Conservation (phyloP, 2,113 vertebrate species). For the Vulpes ferrilata region DNA sequence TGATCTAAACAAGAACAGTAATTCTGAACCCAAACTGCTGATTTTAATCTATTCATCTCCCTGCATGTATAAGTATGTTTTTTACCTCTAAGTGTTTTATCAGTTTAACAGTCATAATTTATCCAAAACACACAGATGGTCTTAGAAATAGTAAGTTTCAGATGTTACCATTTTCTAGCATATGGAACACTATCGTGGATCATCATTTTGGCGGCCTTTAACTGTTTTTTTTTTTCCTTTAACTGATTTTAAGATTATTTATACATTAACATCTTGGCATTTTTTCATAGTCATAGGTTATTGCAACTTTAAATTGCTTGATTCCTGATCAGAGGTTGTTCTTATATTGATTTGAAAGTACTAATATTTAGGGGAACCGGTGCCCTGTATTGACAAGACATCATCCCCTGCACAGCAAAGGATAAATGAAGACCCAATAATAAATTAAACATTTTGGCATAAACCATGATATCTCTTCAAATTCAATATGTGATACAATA, state of each 20-base stretch:
- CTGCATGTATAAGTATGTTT: conserved; percentile 55
- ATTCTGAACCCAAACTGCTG: conserved; percentile 59
- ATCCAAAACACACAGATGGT: conserved; percentile 77
- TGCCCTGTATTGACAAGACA: not conserved
- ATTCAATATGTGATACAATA: not conserved
- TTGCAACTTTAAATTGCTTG: conserved; percentile 13
- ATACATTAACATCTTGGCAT: conserved; percentile 63
- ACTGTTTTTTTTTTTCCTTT: conserved; percentile 70
- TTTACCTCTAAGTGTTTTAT: conserved; percentile 67
- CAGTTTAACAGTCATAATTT: conserved; percentile 69
- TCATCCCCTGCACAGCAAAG: not conserved
- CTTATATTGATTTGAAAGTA: not conserved
- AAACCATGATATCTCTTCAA: conserved; percentile 15
- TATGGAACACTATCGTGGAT: conserved; percentile 53
- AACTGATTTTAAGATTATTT: conserved; percentile 69
- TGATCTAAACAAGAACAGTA: conserved; percentile 51
- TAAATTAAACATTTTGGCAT: conserved; percentile 37
- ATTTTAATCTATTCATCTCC: conserved; percentile 66
- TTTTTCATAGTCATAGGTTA: not conserved
- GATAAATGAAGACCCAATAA: conserved; percentile 37
- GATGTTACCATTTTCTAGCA: conserved; percentile 71
- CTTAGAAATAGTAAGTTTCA: conserved; percentile 71
- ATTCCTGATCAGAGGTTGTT: conserved; percentile 49
- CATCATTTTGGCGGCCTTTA: conserved; percentile 72
- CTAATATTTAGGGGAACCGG: not conserved